Percentiles rank a stretch among this genome's conserved stretches.
phyloP scores from a whole-genome alignment of 2,888 invertebrate species.

The Acleris literana region DNA sequence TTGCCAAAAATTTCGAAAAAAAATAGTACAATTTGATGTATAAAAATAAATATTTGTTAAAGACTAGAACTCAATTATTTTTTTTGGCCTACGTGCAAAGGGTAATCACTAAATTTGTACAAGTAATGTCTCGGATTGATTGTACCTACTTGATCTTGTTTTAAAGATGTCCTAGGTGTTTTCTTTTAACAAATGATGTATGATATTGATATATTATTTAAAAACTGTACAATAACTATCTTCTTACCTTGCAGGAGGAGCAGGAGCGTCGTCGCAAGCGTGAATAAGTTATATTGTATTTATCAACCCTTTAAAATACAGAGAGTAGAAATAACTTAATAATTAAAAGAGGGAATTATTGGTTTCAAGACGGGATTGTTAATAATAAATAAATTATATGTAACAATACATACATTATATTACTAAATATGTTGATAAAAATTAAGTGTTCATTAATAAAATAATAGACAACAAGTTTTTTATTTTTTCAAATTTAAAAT shows the following conservation, averaged over 20 bases:
- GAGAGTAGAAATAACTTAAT: conserved; percentile 5
- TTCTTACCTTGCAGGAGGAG: conserved; percentile 69
- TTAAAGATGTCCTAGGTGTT: no score
- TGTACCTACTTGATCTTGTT: no score
- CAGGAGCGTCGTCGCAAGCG: conserved; percentile 79
- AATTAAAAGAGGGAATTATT: conserved; percentile 13
- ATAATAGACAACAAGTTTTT: conserved; percentile 40
- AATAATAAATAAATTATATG: conserved; percentile 10
- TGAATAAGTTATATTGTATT: conserved; percentile 56
- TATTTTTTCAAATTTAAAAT: no score
- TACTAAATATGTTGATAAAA: conserved; percentile 30
- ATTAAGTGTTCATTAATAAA: conserved; percentile 40
- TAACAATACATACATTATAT: conserved; percentile 21
- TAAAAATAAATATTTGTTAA: no score
- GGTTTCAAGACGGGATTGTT: conserved; percentile 29
- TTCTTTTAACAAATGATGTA: background rate
- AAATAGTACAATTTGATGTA: no score
- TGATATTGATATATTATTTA: background rate
- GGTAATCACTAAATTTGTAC: no score
- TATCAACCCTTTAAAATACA: conserved; percentile 12
- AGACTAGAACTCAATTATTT: no score
- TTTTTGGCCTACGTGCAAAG: no score
- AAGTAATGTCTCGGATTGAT: no score
- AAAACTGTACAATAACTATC: conserved; percentile 11
- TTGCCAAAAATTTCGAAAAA: no score